Conservation (phyloP, 2,797 vertebrate genomes). For the Acanthurus lineatus region DNA sequence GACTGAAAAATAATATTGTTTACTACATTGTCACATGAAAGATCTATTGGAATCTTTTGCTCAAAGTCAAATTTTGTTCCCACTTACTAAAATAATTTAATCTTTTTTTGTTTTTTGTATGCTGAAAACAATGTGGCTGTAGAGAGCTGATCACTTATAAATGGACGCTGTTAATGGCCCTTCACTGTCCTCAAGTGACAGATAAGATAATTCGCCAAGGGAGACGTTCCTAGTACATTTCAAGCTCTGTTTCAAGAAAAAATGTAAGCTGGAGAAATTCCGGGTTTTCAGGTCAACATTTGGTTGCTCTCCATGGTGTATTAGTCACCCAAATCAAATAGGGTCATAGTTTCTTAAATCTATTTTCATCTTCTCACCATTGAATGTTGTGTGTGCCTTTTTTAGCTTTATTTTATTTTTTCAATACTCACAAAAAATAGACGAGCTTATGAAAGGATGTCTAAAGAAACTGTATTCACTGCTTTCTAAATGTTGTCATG, state of each 20-base stretch:
- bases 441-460: conserved; percentile 52
- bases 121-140: not conserved
- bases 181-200: not conserved
- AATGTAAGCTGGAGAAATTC: not conserved
- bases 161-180: not conserved
- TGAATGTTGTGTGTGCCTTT: conserved; percentile 77
- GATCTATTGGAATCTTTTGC: not conserved
- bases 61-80: not conserved
- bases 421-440: conserved; percentile 40
- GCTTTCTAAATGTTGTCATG: conserved; percentile 82
- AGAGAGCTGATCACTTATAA: not conserved
- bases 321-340: not conserved
- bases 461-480: conserved; percentile 69
- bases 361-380: conserved; percentile 26
- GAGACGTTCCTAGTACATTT: too few relatives aligned
- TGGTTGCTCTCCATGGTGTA: conserved; percentile 1
- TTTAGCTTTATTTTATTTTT: conserved; percentile 62
- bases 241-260: not conserved
- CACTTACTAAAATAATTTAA: not conserved
- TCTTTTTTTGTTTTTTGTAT: not conserved
- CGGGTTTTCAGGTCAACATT: not conserved
- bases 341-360: conserved; percentile 22
- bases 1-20: not conserved
- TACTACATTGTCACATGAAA: not conserved
- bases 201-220: too few relatives aligned